These are phyloP conservation scores for Diarsia rubi DNA, from an alignment of 2,888 invertebrate species.

Conservation along the genomic window DNA sequence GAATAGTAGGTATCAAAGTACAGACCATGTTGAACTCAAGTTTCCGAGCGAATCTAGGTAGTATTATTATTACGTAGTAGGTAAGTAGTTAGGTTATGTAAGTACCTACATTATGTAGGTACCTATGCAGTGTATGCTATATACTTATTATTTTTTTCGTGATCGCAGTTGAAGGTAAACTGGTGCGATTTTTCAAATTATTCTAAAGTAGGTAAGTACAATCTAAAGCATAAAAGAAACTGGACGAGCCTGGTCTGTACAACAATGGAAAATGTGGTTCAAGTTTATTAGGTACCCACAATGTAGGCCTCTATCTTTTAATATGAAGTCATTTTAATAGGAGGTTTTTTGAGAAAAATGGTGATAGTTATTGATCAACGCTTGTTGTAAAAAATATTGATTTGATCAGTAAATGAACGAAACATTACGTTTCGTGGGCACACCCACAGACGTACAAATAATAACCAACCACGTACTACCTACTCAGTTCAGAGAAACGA, in stretches of 20 bases:
- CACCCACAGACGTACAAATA: not conserved
- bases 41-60: not conserved
- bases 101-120: not conserved
- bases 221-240: not conserved
- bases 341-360: not conserved
- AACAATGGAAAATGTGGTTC: constrained; percentile 18
- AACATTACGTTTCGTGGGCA: not conserved
- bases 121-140: too few species aligned
- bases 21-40: not conserved
- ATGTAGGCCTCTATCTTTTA: not conserved
- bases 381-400: not conserved
- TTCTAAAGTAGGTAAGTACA: not conserved
- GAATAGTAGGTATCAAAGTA: not conserved
- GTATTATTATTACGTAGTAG: too few species aligned
- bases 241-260: not conserved
- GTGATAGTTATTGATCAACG: not conserved
- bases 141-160: not conserved
- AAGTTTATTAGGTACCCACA: constrained; percentile 7
- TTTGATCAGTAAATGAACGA: not conserved
- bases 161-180: not conserved
- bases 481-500: not conserved
- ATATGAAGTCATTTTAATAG: not conserved
- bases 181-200: not conserved
- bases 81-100: not conserved
- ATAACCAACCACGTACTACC: not conserved